These are phyloP conservation scores for Cuniculus paca DNA, from an alignment of 2,797 vertebrate species.

Conservation along the genomic window DNA sequence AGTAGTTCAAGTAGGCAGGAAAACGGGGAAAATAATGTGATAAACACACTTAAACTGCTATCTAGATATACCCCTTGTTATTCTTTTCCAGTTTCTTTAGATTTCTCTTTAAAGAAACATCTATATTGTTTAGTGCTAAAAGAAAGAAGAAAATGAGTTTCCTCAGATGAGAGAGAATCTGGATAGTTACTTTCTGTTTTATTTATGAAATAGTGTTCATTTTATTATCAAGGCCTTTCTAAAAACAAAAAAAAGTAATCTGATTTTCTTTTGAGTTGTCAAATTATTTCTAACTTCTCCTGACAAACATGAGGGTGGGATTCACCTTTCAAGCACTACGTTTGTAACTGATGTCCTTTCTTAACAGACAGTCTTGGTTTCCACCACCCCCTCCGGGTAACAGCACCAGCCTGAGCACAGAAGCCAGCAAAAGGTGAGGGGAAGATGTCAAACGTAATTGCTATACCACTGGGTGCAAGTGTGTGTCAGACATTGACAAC, in stretches of 20 bases:
- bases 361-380: constrained; percentile 90
- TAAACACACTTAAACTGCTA: neutral
- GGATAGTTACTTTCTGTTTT: neutral
- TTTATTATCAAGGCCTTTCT: neutral
- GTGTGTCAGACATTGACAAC: neutral
- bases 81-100: neutral
- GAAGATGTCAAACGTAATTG: fast-evolving
- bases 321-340: neutral
- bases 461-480: neutral
- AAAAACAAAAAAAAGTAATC: neutral
- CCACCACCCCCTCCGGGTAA: constrained; percentile 84
- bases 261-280: neutral
- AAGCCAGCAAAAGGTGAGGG: constrained; percentile 84
- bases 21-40: neutral
- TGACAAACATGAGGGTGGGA: neutral
- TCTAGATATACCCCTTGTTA: neutral
- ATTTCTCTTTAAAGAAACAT: neutral
- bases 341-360: constrained; percentile 60
- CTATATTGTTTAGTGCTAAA: neutral
- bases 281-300: constrained; percentile 33
- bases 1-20: neutral
- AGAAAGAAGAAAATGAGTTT: neutral
- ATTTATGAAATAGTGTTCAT: constrained; percentile 16
- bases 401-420: constrained; percentile 48
- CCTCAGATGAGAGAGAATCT: neutral